Percentiles rank a stretch among this genome's conserved stretches.
phyloP scores from a whole-genome alignment of 2,888 invertebrate species.

The Reticulitermes lucifugus region DNA sequence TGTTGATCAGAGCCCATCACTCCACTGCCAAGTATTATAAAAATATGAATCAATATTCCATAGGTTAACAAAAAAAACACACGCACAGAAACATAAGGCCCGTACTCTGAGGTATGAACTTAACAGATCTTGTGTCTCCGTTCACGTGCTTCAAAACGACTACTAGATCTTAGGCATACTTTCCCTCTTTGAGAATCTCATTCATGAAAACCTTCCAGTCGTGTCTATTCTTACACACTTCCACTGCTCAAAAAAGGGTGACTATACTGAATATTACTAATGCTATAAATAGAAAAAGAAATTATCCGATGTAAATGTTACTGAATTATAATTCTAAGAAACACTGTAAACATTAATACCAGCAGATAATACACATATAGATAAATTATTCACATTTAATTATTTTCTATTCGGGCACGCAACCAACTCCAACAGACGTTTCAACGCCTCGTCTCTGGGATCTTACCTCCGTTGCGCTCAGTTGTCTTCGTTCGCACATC shows the following conservation, averaged over 20 bases:
- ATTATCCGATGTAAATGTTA: background rate
- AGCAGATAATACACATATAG: background rate
- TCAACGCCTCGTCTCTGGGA: constrained; percentile 23
- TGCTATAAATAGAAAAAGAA: constrained; percentile 35
- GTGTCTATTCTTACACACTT: constrained; percentile 48
- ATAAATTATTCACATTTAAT: constrained; percentile 10
- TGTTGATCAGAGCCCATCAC: constrained; percentile 68
- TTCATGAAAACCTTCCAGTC: constrained; percentile 43
- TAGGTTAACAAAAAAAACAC: background rate
- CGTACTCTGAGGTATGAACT: background rate
- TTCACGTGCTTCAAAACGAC: background rate
- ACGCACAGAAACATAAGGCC: too few species aligned
- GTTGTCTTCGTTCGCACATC: background rate
- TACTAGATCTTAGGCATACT: background rate
- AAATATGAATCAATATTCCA: background rate
- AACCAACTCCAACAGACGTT: constrained; percentile 32
- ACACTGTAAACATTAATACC: constrained; percentile 1
- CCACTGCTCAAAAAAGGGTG: constrained; percentile 44
- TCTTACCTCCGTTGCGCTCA: constrained; percentile 16
- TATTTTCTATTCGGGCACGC: constrained; percentile 32
- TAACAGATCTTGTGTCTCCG: background rate
- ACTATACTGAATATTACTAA: constrained; percentile 20
- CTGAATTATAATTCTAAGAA: background rate
- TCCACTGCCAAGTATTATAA: constrained; percentile 1
- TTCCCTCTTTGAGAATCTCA: constrained; percentile 3